Evolutionary conservation across 2,797 vertebrate genomes (phyloP).

Genomic region (Vespertilio murinus): DNA sequence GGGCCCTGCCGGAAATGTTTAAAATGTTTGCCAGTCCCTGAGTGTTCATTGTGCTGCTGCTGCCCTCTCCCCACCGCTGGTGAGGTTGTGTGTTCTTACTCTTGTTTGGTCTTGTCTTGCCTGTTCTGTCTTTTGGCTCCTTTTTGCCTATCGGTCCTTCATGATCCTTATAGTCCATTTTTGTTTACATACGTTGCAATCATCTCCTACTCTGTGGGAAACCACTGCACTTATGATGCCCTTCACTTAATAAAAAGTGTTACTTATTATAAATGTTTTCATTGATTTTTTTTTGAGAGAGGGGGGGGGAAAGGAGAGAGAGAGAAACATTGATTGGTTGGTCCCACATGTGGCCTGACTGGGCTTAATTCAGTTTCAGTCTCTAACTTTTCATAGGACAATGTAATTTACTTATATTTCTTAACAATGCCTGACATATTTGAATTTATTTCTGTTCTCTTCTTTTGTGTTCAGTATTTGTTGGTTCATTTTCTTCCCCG

Average conservation of each 20-base stretch:
- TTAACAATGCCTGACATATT: not conserved
- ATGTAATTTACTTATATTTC: slow-evolving; percentile 14
- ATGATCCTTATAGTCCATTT: not conserved
- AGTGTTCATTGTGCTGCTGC: not conserved
- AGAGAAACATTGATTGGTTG: no score
- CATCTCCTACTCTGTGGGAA: not conserved
- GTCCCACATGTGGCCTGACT: no score
- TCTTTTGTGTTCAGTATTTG: not conserved
- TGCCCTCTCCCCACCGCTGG: not conserved
- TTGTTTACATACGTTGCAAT: not conserved
- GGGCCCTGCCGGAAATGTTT: not conserved
- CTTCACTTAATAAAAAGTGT: not conserved
- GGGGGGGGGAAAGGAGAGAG: no score
- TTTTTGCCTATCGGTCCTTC: not conserved
- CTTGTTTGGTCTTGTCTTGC: not conserved
- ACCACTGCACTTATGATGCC: not conserved
- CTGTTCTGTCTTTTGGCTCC: not conserved
- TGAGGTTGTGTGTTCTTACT: not conserved
- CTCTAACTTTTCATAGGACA: not conserved
- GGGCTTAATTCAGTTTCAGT: not conserved
- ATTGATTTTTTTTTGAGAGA: no score
- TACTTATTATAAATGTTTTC: not conserved
- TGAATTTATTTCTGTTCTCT: not conserved
- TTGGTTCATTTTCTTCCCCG: not conserved
- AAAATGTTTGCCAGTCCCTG: not conserved